Conservation (phyloP, 2,113 vertebrate species). For the Numida meleagris region DNA sequence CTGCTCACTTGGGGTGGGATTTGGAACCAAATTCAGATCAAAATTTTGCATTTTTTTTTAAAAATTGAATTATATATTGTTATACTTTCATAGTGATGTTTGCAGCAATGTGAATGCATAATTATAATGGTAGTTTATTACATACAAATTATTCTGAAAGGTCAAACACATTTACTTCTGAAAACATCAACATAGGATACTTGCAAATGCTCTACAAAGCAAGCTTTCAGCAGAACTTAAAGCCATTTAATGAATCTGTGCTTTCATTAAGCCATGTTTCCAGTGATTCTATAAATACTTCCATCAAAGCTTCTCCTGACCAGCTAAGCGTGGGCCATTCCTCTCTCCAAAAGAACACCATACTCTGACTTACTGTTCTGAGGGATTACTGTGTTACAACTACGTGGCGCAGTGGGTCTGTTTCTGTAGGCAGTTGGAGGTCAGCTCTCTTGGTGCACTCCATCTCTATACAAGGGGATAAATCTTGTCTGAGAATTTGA, state of each 20-base stretch:
- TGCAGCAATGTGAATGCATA: background rate
- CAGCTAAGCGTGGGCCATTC: background rate
- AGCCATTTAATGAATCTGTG: background rate
- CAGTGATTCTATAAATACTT: background rate
- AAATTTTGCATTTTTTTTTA: background rate
- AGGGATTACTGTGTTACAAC: background rate
- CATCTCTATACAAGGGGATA: background rate
- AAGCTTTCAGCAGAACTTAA: background rate
- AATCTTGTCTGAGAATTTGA: background rate
- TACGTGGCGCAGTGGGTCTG: rapidly evolving
- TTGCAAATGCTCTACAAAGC: background rate
- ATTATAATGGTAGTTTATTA: background rate
- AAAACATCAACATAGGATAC: background rate
- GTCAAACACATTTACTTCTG: background rate
- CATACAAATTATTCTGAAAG: background rate
- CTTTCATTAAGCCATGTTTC: background rate
- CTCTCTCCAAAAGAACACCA: background rate
- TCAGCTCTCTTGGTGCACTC: rapidly evolving
- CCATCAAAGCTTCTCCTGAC: background rate
- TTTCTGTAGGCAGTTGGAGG: background rate
- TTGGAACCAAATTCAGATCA: background rate
- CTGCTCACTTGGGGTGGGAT: background rate
- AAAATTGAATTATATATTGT: background rate
- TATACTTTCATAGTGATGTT: background rate
- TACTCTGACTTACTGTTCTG: background rate